Percentiles rank a stretch among this genome's conserved stretches.
These are phyloP conservation scores for Lamprotornis superbus DNA, from an alignment of 2,113 vertebrate genomes.

Conservation along the genomic window DNA sequence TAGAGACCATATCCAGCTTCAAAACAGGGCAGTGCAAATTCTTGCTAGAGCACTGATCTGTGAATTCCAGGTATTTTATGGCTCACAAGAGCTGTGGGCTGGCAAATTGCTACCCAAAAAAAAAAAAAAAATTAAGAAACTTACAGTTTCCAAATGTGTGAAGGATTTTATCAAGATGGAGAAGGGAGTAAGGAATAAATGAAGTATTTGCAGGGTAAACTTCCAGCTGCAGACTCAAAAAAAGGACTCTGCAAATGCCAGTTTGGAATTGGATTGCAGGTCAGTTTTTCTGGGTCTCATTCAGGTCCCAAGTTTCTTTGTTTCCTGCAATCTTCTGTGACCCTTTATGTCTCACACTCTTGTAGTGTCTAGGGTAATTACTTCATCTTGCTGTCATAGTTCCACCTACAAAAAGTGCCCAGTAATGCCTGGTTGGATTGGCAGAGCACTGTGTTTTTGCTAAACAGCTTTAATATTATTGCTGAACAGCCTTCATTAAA, in stretches of 20 bases:
- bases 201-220: neutral
- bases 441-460: neutral
- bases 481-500: neutral
- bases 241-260: neutral
- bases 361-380: neutral
- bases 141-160: neutral
- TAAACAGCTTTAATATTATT: neutral
- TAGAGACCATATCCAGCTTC: neutral
- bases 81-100: neutral
- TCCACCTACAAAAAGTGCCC: neutral
- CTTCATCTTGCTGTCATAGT: neutral
- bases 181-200: neutral
- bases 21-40: neutral
- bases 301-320: neutral
- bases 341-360: neutral
- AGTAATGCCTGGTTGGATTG: neutral
- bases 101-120: neutral
- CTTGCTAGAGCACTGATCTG: neutral
- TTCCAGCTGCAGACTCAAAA: neutral
- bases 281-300: neutral
- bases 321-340: neutral
- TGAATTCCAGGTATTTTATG: neutral
- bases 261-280: neutral
- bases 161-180: neutral
- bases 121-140: neutral